Evolutionary conservation across 2,113 vertebrate species (phyloP).

Genomic region (Oplegnathus fasciatus): DNA sequence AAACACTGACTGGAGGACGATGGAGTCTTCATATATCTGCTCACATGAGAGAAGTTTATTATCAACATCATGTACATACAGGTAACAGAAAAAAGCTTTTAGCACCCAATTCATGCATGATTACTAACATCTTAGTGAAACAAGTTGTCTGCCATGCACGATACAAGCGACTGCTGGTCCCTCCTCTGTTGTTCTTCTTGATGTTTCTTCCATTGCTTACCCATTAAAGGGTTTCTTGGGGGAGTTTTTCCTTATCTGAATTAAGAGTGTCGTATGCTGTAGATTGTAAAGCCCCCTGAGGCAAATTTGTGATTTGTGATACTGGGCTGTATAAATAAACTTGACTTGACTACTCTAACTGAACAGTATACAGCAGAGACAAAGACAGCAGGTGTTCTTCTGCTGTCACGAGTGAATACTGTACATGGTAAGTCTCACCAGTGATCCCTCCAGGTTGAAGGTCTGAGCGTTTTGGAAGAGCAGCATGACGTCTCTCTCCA

Average conservation of each 20-base stretch:
- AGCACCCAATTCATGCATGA: neutral
- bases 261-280: no score
- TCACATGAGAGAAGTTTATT: conserved; percentile 1
- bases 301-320: no score
- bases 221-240: no score
- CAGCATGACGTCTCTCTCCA: conserved; percentile 96
- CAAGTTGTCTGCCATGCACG: no score
- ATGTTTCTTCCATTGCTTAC: no score
- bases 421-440: conserved; percentile 82
- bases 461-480: conserved; percentile 96
- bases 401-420: neutral
- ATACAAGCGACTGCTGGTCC: neutral
- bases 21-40: conserved; percentile 95
- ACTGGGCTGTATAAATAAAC: no score
- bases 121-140: no score
- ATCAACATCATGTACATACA: neutral
- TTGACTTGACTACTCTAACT: neutral
- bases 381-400: neutral
- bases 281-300: no score
- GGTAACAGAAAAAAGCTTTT: neutral
- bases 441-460: conserved; percentile 94
- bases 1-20: conserved; percentile 94
- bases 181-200: no score
- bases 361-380: neutral
- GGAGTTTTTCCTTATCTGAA: no score